Evolutionary conservation across 2,797 vertebrate genomes (phyloP).

Genomic region (Pogonophryne albipinna): DNA sequence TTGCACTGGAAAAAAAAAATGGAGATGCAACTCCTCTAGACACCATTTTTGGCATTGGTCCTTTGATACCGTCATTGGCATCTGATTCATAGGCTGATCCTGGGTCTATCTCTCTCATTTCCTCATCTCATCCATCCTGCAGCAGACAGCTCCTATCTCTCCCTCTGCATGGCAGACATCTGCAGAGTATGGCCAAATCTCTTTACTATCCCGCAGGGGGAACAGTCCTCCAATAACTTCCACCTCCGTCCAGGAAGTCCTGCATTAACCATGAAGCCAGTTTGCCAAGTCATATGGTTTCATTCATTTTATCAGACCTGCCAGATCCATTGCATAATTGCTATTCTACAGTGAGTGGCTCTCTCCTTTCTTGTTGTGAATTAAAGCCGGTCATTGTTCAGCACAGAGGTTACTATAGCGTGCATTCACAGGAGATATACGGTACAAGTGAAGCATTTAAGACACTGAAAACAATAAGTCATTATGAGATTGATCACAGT

Average conservation of each 20-base stretch:
- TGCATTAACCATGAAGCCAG: conserved; percentile 75
- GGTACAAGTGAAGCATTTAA: conserved; percentile 27
- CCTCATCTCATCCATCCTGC: conserved; percentile 78
- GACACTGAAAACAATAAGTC: conserved; percentile 48
- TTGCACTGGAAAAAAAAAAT: conserved; percentile 22
- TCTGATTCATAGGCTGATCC: conserved; percentile 45
- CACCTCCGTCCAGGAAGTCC: conserved; percentile 67
- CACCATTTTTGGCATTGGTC: conserved; percentile 32
- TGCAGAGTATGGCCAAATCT: conserved; percentile 67
- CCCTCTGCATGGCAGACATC: conserved; percentile 50
- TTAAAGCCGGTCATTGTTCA: conserved; percentile 55
- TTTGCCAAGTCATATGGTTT: conserved; percentile 74
- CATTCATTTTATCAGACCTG: conserved; percentile 70
- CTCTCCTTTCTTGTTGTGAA: conserved; percentile 65
- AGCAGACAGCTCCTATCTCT: conserved; percentile 71
- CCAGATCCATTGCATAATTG: conserved; percentile 69
- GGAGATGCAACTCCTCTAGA: conserved; percentile 25
- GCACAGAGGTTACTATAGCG: conserved; percentile 27
- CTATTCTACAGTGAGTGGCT: conserved; percentile 55
- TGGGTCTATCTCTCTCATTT: conserved; percentile 71
- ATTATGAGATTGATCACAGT: conserved; percentile 42
- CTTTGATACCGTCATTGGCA: conserved; percentile 47
- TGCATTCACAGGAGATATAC: conserved; percentile 46
- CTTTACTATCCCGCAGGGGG: conserved; percentile 56
- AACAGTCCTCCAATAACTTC: conserved; percentile 65